Percentiles rank a stretch among this genome's conserved stretches.
phyloP scores from a whole-genome alignment of 2,888 invertebrate genomes.

The Drosophila heteroneura region DNA sequence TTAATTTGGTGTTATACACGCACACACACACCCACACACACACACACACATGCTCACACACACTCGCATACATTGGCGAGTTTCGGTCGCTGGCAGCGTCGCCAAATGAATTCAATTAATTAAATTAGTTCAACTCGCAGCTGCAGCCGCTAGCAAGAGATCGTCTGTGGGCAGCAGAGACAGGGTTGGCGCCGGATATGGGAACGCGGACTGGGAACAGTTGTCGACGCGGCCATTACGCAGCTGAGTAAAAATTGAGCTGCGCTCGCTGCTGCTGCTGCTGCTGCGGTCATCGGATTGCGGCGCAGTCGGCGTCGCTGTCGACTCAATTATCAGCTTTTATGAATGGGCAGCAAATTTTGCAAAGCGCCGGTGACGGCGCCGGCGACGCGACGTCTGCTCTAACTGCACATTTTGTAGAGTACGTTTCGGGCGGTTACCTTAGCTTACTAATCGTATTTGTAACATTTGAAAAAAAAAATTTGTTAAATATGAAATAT shows the following conservation, averaged over 20 bases:
- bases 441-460: not conserved
- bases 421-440: slow-evolving; percentile 3
- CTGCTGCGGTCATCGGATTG: slow-evolving; percentile 52
- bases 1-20: slow-evolving; percentile 68
- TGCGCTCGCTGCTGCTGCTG: not conserved
- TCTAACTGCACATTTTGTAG: slow-evolving; percentile 38
- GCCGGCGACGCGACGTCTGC: slow-evolving; percentile 35
- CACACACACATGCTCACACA: not conserved
- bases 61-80: slow-evolving; percentile 9
- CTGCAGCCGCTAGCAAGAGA: slow-evolving; percentile 40
- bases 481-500: not conserved
- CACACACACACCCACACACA: slow-evolving; percentile 3
- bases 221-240: slow-evolving; percentile 60
- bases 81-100: slow-evolving; percentile 49
- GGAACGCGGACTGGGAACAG: slow-evolving; percentile 11
- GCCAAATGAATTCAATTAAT: slow-evolving; percentile 80
- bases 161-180: not conserved
- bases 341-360: slow-evolving; percentile 74
- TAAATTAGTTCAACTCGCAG: slow-evolving; percentile 73
- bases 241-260: slow-evolving; percentile 50
- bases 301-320: slow-evolving; percentile 25
- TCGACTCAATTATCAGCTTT: slow-evolving; percentile 75
- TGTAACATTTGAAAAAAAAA: not conserved
- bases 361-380: slow-evolving; percentile 51
- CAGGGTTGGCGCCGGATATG: not conserved